These are phyloP conservation scores for Chaetura pelagica DNA, from an alignment of 2,113 vertebrate species.

Conservation along the genomic window DNA sequence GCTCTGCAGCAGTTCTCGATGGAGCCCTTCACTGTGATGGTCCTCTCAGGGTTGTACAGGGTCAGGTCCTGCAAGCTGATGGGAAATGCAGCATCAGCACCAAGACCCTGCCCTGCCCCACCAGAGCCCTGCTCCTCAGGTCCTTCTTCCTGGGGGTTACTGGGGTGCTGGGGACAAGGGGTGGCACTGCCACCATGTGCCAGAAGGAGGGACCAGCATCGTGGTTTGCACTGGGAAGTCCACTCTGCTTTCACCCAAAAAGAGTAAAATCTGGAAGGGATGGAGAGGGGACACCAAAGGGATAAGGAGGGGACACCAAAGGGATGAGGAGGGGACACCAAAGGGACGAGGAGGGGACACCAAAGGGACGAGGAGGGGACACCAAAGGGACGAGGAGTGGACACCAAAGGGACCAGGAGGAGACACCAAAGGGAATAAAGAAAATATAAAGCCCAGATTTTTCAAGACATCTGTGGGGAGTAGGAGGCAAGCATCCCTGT, in stretches of 20 bases:
- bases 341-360: not conserved
- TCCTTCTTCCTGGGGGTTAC: not conserved
- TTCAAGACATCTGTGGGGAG: not conserved
- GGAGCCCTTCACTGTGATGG: slow-evolving; percentile 90
- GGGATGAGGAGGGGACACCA: not conserved
- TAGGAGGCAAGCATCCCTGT: not conserved
- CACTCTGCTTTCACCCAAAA: not conserved
- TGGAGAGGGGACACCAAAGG: rapidly evolving
- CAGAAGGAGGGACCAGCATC: not conserved
- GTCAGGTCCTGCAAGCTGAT: slow-evolving; percentile 93
- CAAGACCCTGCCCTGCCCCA: rapidly evolving
- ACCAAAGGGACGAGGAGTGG: not conserved
- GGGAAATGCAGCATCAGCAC: not conserved
- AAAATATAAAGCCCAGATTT: not conserved
- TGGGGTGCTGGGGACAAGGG: not conserved
- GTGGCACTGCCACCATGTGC: rapidly evolving
- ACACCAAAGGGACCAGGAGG: not conserved
- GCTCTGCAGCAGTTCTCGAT: slow-evolving; percentile 90
- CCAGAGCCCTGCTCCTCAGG: rapidly evolving
- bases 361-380: not conserved
- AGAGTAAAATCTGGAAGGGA: not conserved
- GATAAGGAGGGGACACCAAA: not conserved
- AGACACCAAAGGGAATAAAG: too few species aligned
- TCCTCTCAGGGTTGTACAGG: slow-evolving; percentile 92
- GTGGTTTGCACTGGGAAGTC: not conserved